phyloP scores from a whole-genome alignment of 2,113 vertebrate species.

The Neotoma lepida region DNA sequence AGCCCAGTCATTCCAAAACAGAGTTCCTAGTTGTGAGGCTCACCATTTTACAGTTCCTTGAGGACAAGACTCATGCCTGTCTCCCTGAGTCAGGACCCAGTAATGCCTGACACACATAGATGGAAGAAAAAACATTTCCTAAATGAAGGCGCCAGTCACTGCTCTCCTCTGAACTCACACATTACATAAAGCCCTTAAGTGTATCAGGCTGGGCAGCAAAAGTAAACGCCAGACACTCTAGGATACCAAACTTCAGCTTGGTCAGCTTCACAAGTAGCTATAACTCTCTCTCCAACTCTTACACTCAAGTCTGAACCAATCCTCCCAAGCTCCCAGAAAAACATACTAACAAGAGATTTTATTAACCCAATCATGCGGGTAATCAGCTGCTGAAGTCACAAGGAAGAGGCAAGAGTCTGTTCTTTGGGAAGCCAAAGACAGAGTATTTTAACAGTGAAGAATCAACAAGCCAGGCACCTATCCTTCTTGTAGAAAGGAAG shows the following conservation, averaged over 20 bases:
- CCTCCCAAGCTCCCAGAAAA: conserved; percentile 23
- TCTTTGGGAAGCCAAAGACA: conserved; percentile 77
- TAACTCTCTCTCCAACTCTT: conserved; percentile 26
- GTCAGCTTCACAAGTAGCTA: neutral
- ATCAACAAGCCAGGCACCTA: conserved; percentile 56
- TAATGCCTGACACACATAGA: neutral
- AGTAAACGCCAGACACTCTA: neutral
- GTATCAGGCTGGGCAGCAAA: neutral
- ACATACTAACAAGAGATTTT: conserved; percentile 59
- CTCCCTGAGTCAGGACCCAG: conserved; percentile 40
- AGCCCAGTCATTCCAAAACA: neutral
- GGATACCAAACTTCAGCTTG: neutral
- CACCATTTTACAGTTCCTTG: conserved; percentile 44
- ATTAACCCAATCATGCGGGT: conserved; percentile 84
- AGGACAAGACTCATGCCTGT: neutral
- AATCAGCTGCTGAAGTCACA: conserved; percentile 87
- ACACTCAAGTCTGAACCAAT: conserved; percentile 51
- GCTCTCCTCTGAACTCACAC: neutral
- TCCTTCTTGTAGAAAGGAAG: neutral
- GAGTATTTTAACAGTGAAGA: conserved; percentile 74
- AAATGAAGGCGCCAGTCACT: neutral
- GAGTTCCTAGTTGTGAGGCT: neutral
- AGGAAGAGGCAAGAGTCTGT: conserved; percentile 82
- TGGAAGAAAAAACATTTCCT: conserved; percentile 14
- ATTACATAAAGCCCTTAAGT: neutral